Evolutionary conservation across 1,140 invertebrate genomes (phyloP), one percentile per base, ranked within the genome.

Genomic region (Macrobrachium rosenbergii): DNA sequence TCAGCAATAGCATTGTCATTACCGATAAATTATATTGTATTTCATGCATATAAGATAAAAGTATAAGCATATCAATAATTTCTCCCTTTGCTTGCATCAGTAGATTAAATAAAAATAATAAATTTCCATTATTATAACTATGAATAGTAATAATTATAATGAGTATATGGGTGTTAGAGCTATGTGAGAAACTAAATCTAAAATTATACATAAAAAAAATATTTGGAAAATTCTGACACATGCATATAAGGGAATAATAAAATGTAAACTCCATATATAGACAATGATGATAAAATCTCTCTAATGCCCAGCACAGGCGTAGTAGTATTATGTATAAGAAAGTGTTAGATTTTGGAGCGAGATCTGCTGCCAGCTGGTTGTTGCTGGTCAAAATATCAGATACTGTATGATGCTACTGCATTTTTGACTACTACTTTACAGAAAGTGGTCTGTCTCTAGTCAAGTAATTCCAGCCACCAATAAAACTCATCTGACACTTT

Each of bases 1-100:
- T 87, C 85, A 87, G 85, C 85, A 76, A 82, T 87, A 81, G 85
- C 85, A 73, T 87, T 87, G 85, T 87, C 85, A 87, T 87, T 87
- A 87, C 85, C 85, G 85, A 87, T 87, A 87, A 87, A 87, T 81
- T 75, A 87, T 87, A 81, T 10, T 52, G 52, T 87, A 81, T 81
- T 87, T 81, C 85, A 87, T 87, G 78, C 78, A 87, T 87, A 87
- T 81, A 81, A 75, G 75, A 79, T 73, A 87, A 81, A 72, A 67
- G 75, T 87, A 87, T 73, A 87, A 81, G 78, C 78, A 81, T 87
- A 87, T 87, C 85, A 87, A 72, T 87, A 64, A 52, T 86, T 81
- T 81, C 69, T 80, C 69, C 85, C 75, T 87, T 87, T 87, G 79
- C 85, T 87, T 87, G 78, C 85, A 76, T 87, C 77, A 87, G 72